phyloP scores from a whole-genome alignment of 2,797 vertebrate genomes.

The Uromys caudimaculatus region DNA sequence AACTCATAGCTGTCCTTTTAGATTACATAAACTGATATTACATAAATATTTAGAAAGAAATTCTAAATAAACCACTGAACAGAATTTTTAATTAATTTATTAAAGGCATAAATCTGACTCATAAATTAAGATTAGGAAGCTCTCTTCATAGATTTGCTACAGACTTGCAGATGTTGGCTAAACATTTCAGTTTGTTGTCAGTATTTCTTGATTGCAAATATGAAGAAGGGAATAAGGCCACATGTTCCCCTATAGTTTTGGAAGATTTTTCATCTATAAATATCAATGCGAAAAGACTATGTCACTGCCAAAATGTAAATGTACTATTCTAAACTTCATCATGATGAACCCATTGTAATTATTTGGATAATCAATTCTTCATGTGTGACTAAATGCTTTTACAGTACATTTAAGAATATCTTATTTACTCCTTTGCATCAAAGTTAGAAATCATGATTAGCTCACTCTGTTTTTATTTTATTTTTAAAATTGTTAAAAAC shows the following conservation, averaged over 20 bases:
- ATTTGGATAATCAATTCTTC: conserved; percentile 13
- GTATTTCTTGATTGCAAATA: neutral
- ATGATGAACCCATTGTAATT: conserved; percentile 6
- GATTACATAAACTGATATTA: conserved; percentile 4
- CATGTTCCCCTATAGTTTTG: neutral
- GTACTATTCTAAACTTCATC: conserved; percentile 36
- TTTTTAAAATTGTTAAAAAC: conserved; percentile 42
- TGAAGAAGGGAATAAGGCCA: neutral
- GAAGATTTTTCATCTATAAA: neutral
- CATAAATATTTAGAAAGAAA: conserved; percentile 22
- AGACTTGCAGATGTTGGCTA: conserved; percentile 25
- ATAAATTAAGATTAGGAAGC: conserved; percentile 32
- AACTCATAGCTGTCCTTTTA: neutral
- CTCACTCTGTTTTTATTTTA: conserved; percentile 20
- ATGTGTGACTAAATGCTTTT: conserved; percentile 43
- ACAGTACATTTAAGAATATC: conserved; percentile 20
- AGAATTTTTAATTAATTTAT: conserved; percentile 37
- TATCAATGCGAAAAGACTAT: conserved; percentile 3
- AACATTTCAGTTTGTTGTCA: conserved; percentile 36
- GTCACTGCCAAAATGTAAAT: neutral
- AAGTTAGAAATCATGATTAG: conserved; percentile 33
- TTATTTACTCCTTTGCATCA: conserved; percentile 5
- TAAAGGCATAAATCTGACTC: neutral
- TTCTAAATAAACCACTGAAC: neutral
- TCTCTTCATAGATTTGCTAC: neutral